Evolutionary conservation across 2,113 vertebrate genomes (phyloP), one percentile per base, ranked within the genome.

Genomic region (Pionites leucogaster): DNA sequence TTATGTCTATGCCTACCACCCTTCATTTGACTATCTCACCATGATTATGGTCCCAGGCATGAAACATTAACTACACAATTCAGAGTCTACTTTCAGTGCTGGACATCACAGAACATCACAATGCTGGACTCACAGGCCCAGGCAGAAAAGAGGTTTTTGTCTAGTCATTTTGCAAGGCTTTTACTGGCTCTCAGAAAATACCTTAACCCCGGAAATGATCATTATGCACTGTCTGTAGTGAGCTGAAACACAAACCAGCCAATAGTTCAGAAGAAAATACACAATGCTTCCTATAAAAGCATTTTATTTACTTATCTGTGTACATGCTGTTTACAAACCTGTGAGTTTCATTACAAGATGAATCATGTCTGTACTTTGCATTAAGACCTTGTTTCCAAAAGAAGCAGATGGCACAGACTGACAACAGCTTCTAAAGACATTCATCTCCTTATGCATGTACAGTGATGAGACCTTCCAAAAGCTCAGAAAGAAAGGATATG

Each of bases 311-410:
- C 69, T 95, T 85, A 59, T 81, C 88, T 95, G 15, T 90, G 96
- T 82, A 71, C 87, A 92, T 94, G 94, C 90, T 97, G 85, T 91
- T 97, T 97, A 92, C 60, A 87, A 91, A 95, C 82, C 92, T 95
- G 37, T 57, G 69, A 95, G 86, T 81, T 70, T 95, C 72, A 96
- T 96, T 94, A 86, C 39, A 69, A 83, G 67, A 94, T 83, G 86
- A 96, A 82, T 91, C 87, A 92, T 69, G 39, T 68, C 78, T 94
- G 74, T 86, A 5, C 46, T 90, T 83, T 88, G 85, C 78, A 91
- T 92, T 87, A 90, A 92, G 80, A 92, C 89, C 8, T 71, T 86
- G 70, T 95, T 96, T 94, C 86, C 86, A 72, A 86, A 90, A 94
- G 69, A 93, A 97, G 88, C 95, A 97, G 96, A 93, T 97, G 95